Percentiles rank a stretch among this genome's conserved stretches.
Conservation (phyloP, 1,140 invertebrate genomes). For the Tigriopus japonicus region DNA sequence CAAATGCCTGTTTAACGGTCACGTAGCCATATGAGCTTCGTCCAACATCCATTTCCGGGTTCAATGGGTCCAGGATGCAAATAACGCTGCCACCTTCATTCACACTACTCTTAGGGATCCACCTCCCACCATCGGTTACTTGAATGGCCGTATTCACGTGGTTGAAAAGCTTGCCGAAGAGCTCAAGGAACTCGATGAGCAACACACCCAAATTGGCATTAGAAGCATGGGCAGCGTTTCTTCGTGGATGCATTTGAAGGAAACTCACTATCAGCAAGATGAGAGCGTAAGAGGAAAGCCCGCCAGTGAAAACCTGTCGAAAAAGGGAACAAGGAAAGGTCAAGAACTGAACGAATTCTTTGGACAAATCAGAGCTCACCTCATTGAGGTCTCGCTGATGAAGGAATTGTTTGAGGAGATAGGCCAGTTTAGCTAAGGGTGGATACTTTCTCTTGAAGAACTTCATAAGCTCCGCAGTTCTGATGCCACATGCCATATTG, state of each 20-base stretch:
- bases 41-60: slow-evolving; percentile 86
- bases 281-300: slow-evolving; percentile 94
- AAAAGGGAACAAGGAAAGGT: too few species aligned
- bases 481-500: slow-evolving; percentile 87
- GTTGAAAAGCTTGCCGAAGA: slow-evolving; percentile 92
- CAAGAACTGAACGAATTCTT: too few species aligned
- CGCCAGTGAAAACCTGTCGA: slow-evolving; percentile 64
- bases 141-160: slow-evolving; percentile 85
- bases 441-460: slow-evolving; percentile 58
- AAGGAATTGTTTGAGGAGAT: slow-evolving; percentile 94
- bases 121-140: slow-evolving; percentile 78
- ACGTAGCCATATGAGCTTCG: slow-evolving; percentile 76
- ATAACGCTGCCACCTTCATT: slow-evolving; percentile 25
- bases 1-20: slow-evolving; percentile 83
- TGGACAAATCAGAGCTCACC: slow-evolving; percentile 25
- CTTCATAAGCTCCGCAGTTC: slow-evolving; percentile 86
- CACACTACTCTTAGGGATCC: slow-evolving; percentile 53
- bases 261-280: slow-evolving; percentile 97
- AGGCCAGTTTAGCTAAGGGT: slow-evolving; percentile 71
- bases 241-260: slow-evolving; percentile 58
- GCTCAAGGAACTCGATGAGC: slow-evolving; percentile 90
- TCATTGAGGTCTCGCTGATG: slow-evolving; percentile 92
- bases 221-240: slow-evolving; percentile 31
- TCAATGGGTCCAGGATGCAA: slow-evolving; percentile 95
- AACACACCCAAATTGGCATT: slow-evolving; percentile 73